phyloP scores from a whole-genome alignment of 2,888 invertebrate genomes.

The Apocheima hispidaria region DNA sequence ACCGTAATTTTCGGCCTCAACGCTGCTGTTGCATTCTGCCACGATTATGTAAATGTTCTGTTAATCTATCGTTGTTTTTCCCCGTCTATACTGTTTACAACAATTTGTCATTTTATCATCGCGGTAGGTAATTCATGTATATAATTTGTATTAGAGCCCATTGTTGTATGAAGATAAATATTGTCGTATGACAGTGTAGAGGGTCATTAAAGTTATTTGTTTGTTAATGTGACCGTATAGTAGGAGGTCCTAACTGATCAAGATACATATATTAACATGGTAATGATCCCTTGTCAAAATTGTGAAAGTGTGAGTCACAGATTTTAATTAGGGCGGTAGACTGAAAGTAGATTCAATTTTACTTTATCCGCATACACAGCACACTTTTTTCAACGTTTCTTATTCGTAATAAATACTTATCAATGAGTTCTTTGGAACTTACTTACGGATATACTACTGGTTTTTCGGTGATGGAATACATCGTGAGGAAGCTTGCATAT shows the following conservation, averaged over 20 bases:
- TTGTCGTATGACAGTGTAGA: slow-evolving; percentile 6
- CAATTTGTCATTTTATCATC: slow-evolving; percentile 18
- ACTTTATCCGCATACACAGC: too few relatives aligned
- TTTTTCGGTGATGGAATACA: too few relatives aligned
- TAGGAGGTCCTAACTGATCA: slow-evolving; percentile 25
- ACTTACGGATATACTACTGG: too few relatives aligned
- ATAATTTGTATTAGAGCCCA: slow-evolving; percentile 20
- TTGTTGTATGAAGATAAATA: slow-evolving; percentile 23
- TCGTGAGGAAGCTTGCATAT: too few relatives aligned
- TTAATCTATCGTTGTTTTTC: slow-evolving; percentile 10
- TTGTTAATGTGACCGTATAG: slow-evolving; percentile 21
- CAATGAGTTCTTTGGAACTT: too few relatives aligned
- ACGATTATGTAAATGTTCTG: slow-evolving; percentile 10
- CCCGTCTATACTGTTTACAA: slow-evolving; percentile 1
- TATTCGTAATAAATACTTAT: too few relatives aligned
- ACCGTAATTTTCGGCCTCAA: neutral
- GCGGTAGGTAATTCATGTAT: slow-evolving; percentile 16
- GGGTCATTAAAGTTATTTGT: slow-evolving; percentile 26
- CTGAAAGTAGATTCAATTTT: too few relatives aligned
- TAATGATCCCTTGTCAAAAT: slow-evolving; percentile 18
- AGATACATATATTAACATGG: slow-evolving; percentile 28
- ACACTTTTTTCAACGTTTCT: too few relatives aligned
- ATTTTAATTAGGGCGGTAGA: too few relatives aligned
- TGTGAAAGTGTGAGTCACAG: neutral
- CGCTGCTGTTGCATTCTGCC: neutral